phyloP scores from a whole-genome alignment of 2,888 invertebrate genomes.

The Adelphocoris suturalis region DNA sequence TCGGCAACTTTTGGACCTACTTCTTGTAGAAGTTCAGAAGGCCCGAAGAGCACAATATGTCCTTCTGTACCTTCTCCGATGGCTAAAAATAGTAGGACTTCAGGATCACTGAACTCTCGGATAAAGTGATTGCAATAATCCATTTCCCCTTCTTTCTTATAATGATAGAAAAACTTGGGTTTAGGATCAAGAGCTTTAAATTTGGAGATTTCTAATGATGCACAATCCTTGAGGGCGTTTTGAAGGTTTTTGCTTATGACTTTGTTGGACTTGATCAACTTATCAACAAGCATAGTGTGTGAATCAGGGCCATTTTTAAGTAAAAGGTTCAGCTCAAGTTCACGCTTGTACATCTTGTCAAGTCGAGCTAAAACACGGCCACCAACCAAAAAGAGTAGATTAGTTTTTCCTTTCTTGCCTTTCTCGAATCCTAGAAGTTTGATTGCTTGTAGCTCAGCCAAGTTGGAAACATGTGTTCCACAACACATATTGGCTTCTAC shows the following conservation, averaged over 20 bases:
- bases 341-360: conserved; percentile 82
- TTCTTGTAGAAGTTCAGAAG: conserved; percentile 80
- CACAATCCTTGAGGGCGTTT: conserved; percentile 85
- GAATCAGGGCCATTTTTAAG: conserved; percentile 85
- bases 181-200: conserved; percentile 80
- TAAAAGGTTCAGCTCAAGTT: conserved; percentile 74
- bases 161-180: conserved; percentile 82
- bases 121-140: conserved; percentile 87
- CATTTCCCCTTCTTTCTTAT: conserved; percentile 86
- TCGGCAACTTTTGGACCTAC: conserved; percentile 84
- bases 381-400: conserved; percentile 85
- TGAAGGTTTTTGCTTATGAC: conserved; percentile 83
- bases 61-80: conserved; percentile 82
- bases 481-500: conserved; percentile 92
- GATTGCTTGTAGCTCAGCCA: conserved; percentile 81
- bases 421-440: conserved; percentile 85
- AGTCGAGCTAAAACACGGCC: conserved; percentile 84
- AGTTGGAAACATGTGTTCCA: conserved; percentile 90
- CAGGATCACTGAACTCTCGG: conserved; percentile 82
- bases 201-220: conserved; percentile 84
- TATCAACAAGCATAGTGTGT: conserved; percentile 87
- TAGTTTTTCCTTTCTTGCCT: conserved; percentile 81
- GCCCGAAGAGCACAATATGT: conserved; percentile 80
- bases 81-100: conserved; percentile 84
- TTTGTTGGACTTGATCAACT: conserved; percentile 86